These are phyloP conservation scores for Dendroctonus ponderosae DNA, from an alignment of 1,140 invertebrate genomes.

Conservation along the genomic window DNA sequence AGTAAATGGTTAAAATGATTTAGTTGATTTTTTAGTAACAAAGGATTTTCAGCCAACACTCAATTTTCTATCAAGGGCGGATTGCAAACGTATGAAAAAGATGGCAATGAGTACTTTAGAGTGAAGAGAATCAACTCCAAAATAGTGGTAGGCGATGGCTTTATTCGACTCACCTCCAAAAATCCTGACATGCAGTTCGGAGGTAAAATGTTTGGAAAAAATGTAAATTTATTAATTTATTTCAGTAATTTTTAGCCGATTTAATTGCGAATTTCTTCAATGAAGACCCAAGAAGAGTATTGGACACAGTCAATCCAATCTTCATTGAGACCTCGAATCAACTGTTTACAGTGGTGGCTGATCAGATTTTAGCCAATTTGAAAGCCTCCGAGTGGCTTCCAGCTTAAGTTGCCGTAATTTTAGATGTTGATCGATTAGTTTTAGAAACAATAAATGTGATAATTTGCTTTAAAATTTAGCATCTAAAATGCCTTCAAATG, in stretches of 20 bases:
- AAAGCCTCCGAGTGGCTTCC: slow-evolving; percentile 46
- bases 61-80: slow-evolving; percentile 41
- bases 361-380: slow-evolving; percentile 43
- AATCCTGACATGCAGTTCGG: slow-evolving; percentile 49
- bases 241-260: slow-evolving; percentile 43
- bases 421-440: background rate
- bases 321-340: slow-evolving; percentile 65
- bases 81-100: slow-evolving; percentile 57
- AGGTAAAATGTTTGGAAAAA: slow-evolving; percentile 44
- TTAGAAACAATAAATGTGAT: background rate
- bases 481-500: too few relatives aligned
- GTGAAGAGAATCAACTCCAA: slow-evolving; percentile 62
- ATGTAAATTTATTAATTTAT: background rate
- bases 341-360: slow-evolving; percentile 41
- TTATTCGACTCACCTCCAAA: slow-evolving; percentile 56
- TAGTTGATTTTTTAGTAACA: background rate
- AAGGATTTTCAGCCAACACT: slow-evolving; percentile 43
- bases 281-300: slow-evolving; percentile 63
- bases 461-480: too few relatives aligned
- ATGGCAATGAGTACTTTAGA: slow-evolving; percentile 60
- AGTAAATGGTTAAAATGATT: slow-evolving; percentile 57
- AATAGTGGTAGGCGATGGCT: slow-evolving; percentile 60
- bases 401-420: slow-evolving; percentile 19
- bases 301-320: slow-evolving; percentile 70
- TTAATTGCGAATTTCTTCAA: slow-evolving; percentile 62